phyloP scores from a whole-genome alignment of 2,113 vertebrate species.

The Hiodon tergisus region DNA sequence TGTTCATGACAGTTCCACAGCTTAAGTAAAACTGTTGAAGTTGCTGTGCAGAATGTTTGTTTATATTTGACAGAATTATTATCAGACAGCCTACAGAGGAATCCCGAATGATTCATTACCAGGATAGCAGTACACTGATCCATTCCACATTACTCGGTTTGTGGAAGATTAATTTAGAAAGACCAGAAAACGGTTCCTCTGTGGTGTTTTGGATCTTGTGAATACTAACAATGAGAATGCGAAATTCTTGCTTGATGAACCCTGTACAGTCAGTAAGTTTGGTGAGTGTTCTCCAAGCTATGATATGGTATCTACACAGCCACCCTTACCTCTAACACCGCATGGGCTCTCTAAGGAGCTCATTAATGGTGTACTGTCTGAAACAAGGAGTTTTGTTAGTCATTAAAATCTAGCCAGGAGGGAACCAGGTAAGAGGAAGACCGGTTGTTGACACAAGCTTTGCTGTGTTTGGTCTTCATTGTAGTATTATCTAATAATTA shows the following conservation, averaged over 20 bases:
- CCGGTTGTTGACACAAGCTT: not conserved
- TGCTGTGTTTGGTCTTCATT: too few species aligned
- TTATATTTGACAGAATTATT: too few species aligned
- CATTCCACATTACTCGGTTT: too few species aligned
- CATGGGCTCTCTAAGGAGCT: slow-evolving; percentile 28
- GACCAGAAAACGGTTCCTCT: not conserved
- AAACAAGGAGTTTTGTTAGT: slow-evolving; percentile 8
- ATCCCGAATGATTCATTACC: too few species aligned
- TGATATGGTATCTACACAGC: not conserved
- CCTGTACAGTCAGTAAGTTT: not conserved
- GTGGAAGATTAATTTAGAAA: too few species aligned
- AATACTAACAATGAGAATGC: not conserved
- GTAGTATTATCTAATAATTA: too few species aligned
- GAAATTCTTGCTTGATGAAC: not conserved
- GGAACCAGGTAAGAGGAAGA: too few species aligned
- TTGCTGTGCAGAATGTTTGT: too few species aligned
- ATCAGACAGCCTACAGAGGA: too few species aligned
- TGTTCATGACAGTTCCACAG: too few species aligned
- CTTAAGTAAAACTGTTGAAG: too few species aligned
- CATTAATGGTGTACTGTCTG: slow-evolving; percentile 23
- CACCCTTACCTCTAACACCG: not conserved
- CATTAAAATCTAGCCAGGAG: slow-evolving; percentile 19
- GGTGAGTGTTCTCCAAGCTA: not conserved
- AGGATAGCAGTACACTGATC: too few species aligned
- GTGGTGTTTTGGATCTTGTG: not conserved